A percentile compares a stretch with the other conserved stretches of the same genome.
These are phyloP conservation scores for Schizaphis graminum DNA, from an alignment of 2,888 invertebrate species.

Conservation along the genomic window DNA sequence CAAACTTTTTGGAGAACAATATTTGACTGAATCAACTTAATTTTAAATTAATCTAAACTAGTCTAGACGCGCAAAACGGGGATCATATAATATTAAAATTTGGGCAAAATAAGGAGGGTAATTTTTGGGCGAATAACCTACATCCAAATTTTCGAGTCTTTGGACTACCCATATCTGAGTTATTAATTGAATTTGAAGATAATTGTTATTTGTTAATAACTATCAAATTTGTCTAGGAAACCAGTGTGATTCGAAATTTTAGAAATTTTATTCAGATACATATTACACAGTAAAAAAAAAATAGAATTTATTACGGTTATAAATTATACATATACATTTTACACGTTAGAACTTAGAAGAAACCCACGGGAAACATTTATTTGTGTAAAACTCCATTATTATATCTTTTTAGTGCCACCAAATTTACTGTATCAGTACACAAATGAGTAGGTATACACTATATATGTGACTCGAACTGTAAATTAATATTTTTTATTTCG, in stretches of 20 bases:
- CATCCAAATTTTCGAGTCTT: not conserved
- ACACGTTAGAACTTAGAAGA: not conserved
- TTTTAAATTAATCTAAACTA: too few relatives aligned
- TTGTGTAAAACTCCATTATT: not conserved
- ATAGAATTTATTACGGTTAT: not conserved
- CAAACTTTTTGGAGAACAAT: too few relatives aligned
- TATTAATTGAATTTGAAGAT: not conserved
- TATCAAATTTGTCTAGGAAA: not conserved
- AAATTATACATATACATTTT: not conserved
- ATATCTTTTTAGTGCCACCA: not conserved
- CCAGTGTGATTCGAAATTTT: not conserved
- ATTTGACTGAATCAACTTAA: too few relatives aligned
- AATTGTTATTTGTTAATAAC: not conserved
- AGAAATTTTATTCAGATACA: not conserved
- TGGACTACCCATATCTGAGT: not conserved
- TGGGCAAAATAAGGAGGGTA: too few relatives aligned
- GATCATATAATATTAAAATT: too few relatives aligned
- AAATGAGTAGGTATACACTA: not conserved
- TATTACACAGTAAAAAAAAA: not conserved
- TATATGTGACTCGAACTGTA: not conserved
- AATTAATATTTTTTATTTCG: not conserved
- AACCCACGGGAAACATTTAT: conserved; percentile 4
- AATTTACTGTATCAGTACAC: conserved; percentile 12
- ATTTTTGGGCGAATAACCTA: too few relatives aligned
- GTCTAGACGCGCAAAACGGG: too few relatives aligned